Conservation (phyloP, 2,797 vertebrate genomes). For the Zenarchopterus dispar region DNA sequence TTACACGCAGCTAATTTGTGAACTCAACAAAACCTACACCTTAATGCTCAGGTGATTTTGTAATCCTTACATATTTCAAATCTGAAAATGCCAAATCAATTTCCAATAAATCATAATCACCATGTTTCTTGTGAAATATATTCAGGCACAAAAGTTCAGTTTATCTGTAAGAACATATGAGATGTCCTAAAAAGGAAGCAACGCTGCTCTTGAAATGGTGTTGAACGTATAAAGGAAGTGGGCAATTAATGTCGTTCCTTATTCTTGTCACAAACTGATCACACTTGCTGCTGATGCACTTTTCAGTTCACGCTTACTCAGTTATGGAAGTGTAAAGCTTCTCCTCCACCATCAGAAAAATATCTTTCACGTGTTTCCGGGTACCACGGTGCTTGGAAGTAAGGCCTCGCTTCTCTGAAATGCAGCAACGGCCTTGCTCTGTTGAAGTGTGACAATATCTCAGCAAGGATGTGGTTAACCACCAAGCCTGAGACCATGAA, state of each 20-base stretch:
- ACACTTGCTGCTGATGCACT: not conserved
- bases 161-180: not conserved
- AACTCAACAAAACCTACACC: no score
- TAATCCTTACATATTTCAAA: no score
- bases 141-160: not conserved
- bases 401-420: constrained; percentile 40
- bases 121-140: no score
- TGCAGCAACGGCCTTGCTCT: no score
- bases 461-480: constrained; percentile 38
- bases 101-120: no score
- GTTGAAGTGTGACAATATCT: constrained; percentile 18
- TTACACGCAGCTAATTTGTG: no score
- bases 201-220: constrained; percentile 3
- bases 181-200: constrained; percentile 3
- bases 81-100: no score
- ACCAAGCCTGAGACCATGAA: constrained; percentile 2
- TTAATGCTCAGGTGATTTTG: no score
- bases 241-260: constrained; percentile 19
- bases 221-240: constrained; percentile 13
- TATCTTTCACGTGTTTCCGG: not conserved
- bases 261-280: not conserved
- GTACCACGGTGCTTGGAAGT: no score
- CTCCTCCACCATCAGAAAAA: not conserved
- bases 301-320: not conserved
- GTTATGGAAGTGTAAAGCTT: constrained; percentile 9